phyloP scores from a whole-genome alignment of 2,113 vertebrate genomes.

The Leptosomus discolor region DNA sequence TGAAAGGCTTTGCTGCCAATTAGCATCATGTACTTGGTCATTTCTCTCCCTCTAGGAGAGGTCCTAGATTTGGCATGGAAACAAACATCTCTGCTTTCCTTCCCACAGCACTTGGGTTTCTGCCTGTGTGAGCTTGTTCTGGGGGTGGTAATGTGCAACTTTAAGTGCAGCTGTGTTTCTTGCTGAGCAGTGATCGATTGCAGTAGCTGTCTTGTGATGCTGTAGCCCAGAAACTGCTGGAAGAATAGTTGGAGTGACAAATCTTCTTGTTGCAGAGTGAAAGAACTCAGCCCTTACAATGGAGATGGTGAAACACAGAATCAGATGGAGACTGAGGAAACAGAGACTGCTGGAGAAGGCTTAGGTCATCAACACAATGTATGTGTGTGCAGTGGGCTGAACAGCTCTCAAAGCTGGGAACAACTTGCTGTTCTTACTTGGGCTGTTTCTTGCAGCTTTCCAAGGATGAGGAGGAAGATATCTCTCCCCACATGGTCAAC shows the following conservation, averaged over 20 bases:
- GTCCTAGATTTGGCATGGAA: neutral
- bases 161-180: neutral
- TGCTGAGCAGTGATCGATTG: neutral
- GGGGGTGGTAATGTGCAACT: neutral
- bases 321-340: constrained; percentile 75
- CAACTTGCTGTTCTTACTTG: neutral
- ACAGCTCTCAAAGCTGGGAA: neutral
- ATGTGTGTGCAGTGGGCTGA: neutral
- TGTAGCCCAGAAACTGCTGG: neutral
- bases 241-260: neutral
- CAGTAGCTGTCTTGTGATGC: constrained; percentile 23
- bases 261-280: constrained; percentile 71
- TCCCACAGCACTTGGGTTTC: neutral
- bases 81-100: neutral
- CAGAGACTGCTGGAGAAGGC: neutral
- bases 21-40: neutral
- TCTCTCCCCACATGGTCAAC: constrained; percentile 71
- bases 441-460: constrained; percentile 50
- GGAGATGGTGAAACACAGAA: constrained; percentile 57
- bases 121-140: neutral
- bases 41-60: neutral
- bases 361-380: constrained; percentile 21
- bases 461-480: constrained; percentile 72
- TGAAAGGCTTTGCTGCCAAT: neutral
- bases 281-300: constrained; percentile 75